Evolutionary conservation across 92 coral and sea anemone species (phyloP), one percentile per base, ranked within the genome.

Genomic region (Phenganax subtilis): DNA sequence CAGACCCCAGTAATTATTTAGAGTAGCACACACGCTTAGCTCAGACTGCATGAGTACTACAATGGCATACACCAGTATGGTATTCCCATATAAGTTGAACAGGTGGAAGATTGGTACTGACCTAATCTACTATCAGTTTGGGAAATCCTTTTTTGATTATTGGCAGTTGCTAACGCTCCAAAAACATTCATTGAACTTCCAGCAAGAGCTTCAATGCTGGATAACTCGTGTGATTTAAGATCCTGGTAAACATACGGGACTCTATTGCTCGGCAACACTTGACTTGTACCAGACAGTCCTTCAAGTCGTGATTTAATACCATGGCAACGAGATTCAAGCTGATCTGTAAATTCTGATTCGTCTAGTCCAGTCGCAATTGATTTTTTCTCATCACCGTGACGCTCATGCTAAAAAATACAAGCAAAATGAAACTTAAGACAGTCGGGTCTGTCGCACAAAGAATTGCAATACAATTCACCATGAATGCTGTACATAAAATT

Each of bases 231-330:
- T 10, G 79, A 55, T 57, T 52, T 75, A 2, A 55, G 7, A 31
- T 37, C 62, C 14, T 75, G 59, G 29, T 54, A 27, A 0, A 54
- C n/a, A 54, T 75, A 75, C 8, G 81, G 67, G 12, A 51, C 14
- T 58, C 81, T 60, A n/a, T 57, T 76, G 0, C 96, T 89, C 25
- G 92, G 97, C 44, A 91, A 81, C 12, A 91, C 89, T n/a, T 91
- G 89, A 11, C 93, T 82, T 51, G 88, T 88, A 25, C 97, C 97
- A 15, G 97, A 84, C 7, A 91, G 75, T 57, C 90, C 97, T 52
- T 89, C 86, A 10, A 91, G 71, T 63, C 86, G 77, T 10, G 86
- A 83, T 6, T 87, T 91, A 59, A 90, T 85, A 54, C 87, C 97
- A 11, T 90, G 97, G 60, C 88, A 85, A 20, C 84, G 88, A 31